These are phyloP conservation scores for Mimas tiliae DNA, from an alignment of 2,888 invertebrate species.

Conservation along the genomic window DNA sequence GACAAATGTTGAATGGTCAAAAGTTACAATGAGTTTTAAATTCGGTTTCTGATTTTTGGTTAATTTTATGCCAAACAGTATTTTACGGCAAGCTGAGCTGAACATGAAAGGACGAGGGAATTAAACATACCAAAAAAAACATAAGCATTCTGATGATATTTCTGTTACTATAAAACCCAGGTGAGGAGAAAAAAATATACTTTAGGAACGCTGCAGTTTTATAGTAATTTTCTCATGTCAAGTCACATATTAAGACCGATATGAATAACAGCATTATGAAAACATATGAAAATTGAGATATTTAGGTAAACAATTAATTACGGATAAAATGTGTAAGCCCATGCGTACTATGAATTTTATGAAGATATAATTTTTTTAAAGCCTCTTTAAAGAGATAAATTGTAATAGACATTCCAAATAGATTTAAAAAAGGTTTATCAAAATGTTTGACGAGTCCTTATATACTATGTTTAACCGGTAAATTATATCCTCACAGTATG, in stretches of 20 bases:
- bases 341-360: slow-evolving; percentile 2
- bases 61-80: neutral
- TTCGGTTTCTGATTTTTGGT: neutral
- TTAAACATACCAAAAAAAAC: neutral
- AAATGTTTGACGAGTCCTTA: too few relatives aligned
- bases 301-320: neutral
- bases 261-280: neutral
- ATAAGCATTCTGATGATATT: neutral
- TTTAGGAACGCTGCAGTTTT: neutral
- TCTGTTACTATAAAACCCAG: neutral
- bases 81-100: neutral
- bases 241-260: neutral
- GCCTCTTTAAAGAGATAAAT: too few relatives aligned
- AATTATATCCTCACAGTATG: slow-evolving; percentile 8
- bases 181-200: too few relatives aligned
- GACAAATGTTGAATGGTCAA: slow-evolving; percentile 1
- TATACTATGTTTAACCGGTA: too few relatives aligned
- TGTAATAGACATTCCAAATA: too few relatives aligned
- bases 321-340: neutral
- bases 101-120: neutral
- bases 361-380: neutral
- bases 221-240: neutral
- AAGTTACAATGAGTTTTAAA: neutral
- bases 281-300: neutral
- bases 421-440: too few relatives aligned